Evolutionary conservation across 35 echinoderm and acorn worm genomes (phyloP).

Genomic region (Ophioderma brevispina): DNA sequence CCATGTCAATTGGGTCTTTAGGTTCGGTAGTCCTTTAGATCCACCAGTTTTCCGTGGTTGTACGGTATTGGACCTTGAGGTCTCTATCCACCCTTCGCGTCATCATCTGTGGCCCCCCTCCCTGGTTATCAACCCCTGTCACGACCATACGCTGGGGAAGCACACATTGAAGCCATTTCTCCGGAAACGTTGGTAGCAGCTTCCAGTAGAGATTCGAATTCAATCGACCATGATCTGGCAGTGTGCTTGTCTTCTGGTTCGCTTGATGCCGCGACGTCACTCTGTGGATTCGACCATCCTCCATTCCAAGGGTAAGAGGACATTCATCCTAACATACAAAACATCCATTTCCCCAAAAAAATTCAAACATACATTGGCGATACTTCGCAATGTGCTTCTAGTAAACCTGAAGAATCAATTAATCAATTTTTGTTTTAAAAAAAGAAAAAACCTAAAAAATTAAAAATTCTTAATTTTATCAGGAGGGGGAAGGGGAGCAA

Average conservation of each 20-base stretch:
- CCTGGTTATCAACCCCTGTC: slow-evolving; percentile 27
- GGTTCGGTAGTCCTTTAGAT: slow-evolving; percentile 9
- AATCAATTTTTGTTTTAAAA: too few relatives aligned
- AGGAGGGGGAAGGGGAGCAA: too few relatives aligned
- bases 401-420: too few relatives aligned
- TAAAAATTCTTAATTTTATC: too few relatives aligned
- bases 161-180: slow-evolving; percentile 38
- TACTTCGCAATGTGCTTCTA: too few relatives aligned
- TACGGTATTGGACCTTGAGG: slow-evolving; percentile 29
- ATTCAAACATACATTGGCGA: too few relatives aligned
- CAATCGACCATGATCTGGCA: background rate
- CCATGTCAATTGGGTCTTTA: background rate
- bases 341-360: too few relatives aligned
- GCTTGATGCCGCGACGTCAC: slow-evolving; percentile 51
- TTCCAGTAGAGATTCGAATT: slow-evolving; percentile 21
- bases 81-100: slow-evolving; percentile 37
- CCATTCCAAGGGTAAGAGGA: slow-evolving; percentile 36
- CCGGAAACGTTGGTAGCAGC: background rate
- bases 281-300: background rate
- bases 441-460: too few relatives aligned
- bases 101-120: slow-evolving; percentile 3
- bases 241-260: background rate
- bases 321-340: slow-evolving; percentile 35
- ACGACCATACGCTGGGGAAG: slow-evolving; percentile 28
- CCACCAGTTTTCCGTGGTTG: slow-evolving; percentile 20